A percentile compares a stretch with the other conserved stretches of the same genome.
Evolutionary conservation across 2,888 invertebrate species (phyloP).

Genomic region (Drosophila kuntzei): DNA sequence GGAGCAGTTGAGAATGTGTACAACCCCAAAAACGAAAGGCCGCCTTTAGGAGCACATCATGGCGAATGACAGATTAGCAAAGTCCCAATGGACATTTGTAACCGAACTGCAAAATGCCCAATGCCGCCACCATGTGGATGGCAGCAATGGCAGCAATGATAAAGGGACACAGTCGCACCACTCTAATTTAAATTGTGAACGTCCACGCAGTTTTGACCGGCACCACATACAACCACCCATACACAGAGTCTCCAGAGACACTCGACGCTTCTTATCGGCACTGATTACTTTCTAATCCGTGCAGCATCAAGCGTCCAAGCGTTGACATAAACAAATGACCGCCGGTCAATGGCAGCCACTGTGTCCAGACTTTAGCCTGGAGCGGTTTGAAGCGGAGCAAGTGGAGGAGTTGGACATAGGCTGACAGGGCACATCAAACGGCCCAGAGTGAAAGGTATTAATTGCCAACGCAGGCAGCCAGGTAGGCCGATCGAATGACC

Average conservation of each 20-base stretch:
- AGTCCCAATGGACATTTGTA: slow-evolving; percentile 83
- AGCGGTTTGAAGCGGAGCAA: slow-evolving; percentile 5
- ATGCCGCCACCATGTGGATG: slow-evolving; percentile 38
- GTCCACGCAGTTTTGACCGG: slow-evolving; percentile 62
- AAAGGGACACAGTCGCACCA: slow-evolving; percentile 40
- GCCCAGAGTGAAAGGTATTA: slow-evolving; percentile 78
- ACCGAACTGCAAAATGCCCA: slow-evolving; percentile 72
- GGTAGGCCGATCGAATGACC: slow-evolving; percentile 61
- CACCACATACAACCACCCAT: slow-evolving; percentile 24
- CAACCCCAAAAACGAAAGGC: slow-evolving; percentile 62
- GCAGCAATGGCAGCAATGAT: slow-evolving; percentile 17
- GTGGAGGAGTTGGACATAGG: slow-evolving; percentile 27
- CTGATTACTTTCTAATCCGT: slow-evolving; percentile 82
- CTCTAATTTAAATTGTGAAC: slow-evolving; percentile 72
- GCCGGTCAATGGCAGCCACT: slow-evolving; percentile 57
- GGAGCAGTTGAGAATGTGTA: slow-evolving; percentile 34
- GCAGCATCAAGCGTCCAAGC: slow-evolving; percentile 73
- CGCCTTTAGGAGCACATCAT: slow-evolving; percentile 79
- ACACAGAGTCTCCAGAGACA: slow-evolving; percentile 52
- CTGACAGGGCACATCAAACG: slow-evolving; percentile 74
- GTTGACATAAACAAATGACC: slow-evolving; percentile 81
- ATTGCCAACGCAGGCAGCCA: slow-evolving; percentile 68
- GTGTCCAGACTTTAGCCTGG: slow-evolving; percentile 15
- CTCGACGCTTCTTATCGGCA: slow-evolving; percentile 75
- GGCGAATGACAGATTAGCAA: slow-evolving; percentile 83